Conservation (phyloP, 1,140 invertebrate genomes). For the Zaprionus taronus region DNA sequence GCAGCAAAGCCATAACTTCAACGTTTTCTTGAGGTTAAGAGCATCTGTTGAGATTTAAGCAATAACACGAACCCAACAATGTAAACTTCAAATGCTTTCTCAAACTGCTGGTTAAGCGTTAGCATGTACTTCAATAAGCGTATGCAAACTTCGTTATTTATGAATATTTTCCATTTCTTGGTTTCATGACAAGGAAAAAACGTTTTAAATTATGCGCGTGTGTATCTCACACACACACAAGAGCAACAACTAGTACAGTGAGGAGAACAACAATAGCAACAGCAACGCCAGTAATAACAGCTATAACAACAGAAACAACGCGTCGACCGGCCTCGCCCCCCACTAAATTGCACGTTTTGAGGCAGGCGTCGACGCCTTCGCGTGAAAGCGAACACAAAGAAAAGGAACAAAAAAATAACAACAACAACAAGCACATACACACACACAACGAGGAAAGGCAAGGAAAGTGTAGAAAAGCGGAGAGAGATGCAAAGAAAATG, state of each 20-base stretch:
- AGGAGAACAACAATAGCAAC: slow-evolving; percentile 10
- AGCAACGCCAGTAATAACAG: slow-evolving; percentile 60
- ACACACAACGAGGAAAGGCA: slow-evolving; percentile 5
- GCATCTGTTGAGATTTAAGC: not conserved
- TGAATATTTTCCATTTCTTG: slow-evolving; percentile 27
- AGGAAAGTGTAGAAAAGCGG: slow-evolving; percentile 28
- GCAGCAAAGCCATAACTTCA: too few species aligned
- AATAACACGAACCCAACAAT: not conserved
- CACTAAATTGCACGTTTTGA: slow-evolving; percentile 75
- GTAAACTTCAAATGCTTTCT: not conserved
- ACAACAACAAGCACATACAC: slow-evolving; percentile 1
- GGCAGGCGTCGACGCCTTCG: slow-evolving; percentile 68
- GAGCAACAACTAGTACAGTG: slow-evolving; percentile 26
- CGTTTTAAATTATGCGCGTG: slow-evolving; percentile 78
- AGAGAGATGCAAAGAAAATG: not conserved
- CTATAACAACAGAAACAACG: slow-evolving; percentile 52
- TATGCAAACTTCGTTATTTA: slow-evolving; percentile 42
- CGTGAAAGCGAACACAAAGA: slow-evolving; percentile 34
- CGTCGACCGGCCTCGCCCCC: slow-evolving; percentile 27
- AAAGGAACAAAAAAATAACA: not conserved
- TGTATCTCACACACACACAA: slow-evolving; percentile 41
- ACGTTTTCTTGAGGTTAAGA: too few species aligned
- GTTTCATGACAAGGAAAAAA: slow-evolving; percentile 55
- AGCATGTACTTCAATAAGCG: slow-evolving; percentile 39
- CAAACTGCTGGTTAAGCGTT: slow-evolving; percentile 8